These are phyloP conservation scores for Helobdella robusta DNA, from an alignment of 2,888 invertebrate species.

Conservation along the genomic window DNA sequence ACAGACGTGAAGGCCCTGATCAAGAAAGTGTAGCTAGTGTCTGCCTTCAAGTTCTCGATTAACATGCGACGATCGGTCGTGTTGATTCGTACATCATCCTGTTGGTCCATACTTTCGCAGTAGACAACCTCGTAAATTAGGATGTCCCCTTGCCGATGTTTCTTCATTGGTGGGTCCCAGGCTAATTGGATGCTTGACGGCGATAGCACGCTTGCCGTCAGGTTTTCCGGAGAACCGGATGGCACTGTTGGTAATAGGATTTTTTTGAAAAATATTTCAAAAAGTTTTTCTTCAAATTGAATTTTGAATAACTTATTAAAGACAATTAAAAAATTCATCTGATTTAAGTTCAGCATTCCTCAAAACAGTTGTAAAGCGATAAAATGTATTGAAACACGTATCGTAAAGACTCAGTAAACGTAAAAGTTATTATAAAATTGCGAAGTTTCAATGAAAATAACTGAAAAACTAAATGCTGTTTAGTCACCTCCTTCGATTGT, in stretches of 20 bases:
- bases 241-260: conserved; percentile 41
- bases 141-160: conserved; percentile 59
- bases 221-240: conserved; percentile 50
- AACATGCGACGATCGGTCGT: conserved; percentile 40
- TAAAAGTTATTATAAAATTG: too few species aligned
- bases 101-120: conserved; percentile 55
- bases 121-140: conserved; percentile 84
- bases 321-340: too few species aligned
- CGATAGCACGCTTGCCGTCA: conserved; percentile 75
- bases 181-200: conserved; percentile 53
- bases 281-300: background rate
- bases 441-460: too few species aligned
- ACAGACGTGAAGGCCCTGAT: conserved; percentile 80
- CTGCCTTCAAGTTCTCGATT: conserved; percentile 64
- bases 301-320: too few species aligned
- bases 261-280: background rate
- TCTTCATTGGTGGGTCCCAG: conserved; percentile 62
- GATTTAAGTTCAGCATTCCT: too few species aligned
- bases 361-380: too few species aligned
- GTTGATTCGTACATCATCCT: conserved; percentile 42
- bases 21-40: conserved; percentile 83
- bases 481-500: conserved; percentile 78
- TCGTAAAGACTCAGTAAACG: too few species aligned
- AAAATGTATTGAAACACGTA: too few species aligned
- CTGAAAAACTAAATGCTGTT: too few species aligned